phyloP scores from a whole-genome alignment of 2,888 invertebrate genomes.

The Zygaena filipendulae region DNA sequence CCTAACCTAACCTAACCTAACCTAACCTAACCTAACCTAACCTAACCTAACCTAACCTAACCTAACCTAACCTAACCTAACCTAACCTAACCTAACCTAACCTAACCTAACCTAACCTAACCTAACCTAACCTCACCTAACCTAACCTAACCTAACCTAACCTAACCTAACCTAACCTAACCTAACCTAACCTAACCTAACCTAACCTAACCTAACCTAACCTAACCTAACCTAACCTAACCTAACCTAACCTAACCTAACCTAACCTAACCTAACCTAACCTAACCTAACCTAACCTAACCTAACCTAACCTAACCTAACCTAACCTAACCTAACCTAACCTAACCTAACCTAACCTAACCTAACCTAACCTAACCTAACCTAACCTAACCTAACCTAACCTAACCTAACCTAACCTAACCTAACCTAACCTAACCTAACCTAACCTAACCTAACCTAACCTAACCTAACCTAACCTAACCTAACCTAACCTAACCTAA shows the following conservation, averaged over 20 bases:
- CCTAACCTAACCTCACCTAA: too few species aligned
- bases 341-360: slow-evolving; percentile 13
- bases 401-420: slow-evolving; percentile 7
- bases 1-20: slow-evolving; percentile 11
- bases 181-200: slow-evolving; percentile 12
- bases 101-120: slow-evolving; percentile 15
- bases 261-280: slow-evolving; percentile 10
- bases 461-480: slow-evolving; percentile 6
- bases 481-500: slow-evolving; percentile 6
- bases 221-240: slow-evolving; percentile 2
- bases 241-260: slow-evolving; percentile 9
- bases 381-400: slow-evolving; percentile 10
- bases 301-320: slow-evolving; percentile 17
- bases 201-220: slow-evolving; percentile 14
- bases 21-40: slow-evolving; percentile 10
- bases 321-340: slow-evolving; percentile 16
- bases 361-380: slow-evolving; percentile 12
- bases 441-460: slow-evolving; percentile 4
- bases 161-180: too few species aligned
- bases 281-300: slow-evolving; percentile 11
- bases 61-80: slow-evolving; percentile 7
- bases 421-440: slow-evolving; percentile 4
- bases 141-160: slow-evolving; percentile 9
- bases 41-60: slow-evolving; percentile 9
- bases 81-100: slow-evolving; percentile 13